Conservation (phyloP, 2,113 vertebrate genomes). For the Cyanoramphus novaezelandiae region DNA sequence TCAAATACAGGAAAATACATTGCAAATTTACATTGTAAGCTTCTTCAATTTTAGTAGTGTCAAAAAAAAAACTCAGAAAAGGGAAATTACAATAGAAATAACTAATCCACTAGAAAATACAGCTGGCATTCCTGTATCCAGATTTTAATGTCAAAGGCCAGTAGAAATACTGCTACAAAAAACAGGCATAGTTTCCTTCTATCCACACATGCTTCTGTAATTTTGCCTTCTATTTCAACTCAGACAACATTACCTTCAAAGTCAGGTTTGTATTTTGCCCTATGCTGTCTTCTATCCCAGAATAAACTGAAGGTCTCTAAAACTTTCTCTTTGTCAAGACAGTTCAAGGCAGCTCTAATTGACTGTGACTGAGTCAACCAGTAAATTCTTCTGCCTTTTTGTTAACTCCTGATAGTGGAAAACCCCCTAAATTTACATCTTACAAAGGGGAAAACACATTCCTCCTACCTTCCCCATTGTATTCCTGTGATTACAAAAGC, state of each 20-base stretch:
- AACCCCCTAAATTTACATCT: background rate
- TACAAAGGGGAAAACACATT: background rate
- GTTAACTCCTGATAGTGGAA: background rate
- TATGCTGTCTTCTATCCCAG: background rate
- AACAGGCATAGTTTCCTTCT: background rate
- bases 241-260: background rate
- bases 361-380: background rate
- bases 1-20: background rate
- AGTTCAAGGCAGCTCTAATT: background rate
- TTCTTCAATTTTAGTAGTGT: background rate
- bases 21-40: background rate
- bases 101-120: background rate
- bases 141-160: background rate
- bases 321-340: background rate
- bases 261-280: background rate
- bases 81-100: background rate
- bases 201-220: background rate
- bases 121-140: background rate
- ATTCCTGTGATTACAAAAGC: background rate
- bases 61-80: background rate
- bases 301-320: background rate
- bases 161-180: background rate
- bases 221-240: background rate
- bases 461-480: background rate
- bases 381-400: background rate